Evolutionary conservation across 2,888 invertebrate species (phyloP).

Genomic region (Incurvaria masculella): DNA sequence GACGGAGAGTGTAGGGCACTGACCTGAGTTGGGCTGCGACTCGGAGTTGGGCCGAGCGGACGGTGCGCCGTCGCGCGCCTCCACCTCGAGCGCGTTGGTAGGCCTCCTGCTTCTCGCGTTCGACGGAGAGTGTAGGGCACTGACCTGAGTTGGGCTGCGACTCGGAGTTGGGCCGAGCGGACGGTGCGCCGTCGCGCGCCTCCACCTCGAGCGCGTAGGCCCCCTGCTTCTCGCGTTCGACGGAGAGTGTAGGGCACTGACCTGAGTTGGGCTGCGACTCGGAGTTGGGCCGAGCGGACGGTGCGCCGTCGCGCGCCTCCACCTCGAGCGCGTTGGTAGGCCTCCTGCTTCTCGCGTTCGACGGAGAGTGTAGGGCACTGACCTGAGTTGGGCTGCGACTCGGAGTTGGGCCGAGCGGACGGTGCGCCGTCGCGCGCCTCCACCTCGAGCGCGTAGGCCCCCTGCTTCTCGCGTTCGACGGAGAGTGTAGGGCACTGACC

Average conservation of each 20-base stretch:
- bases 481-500: no score
- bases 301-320: slow-evolving; percentile 93
- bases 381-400: no score
- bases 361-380: no score
- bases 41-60: slow-evolving; percentile 93
- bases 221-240: slow-evolving; percentile 97
- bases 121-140: no score
- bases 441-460: slow-evolving; percentile 28
- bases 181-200: slow-evolving; percentile 95
- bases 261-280: slow-evolving; percentile 95
- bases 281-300: slow-evolving; percentile 93
- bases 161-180: slow-evolving; percentile 90
- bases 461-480: slow-evolving; percentile 18
- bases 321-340: slow-evolving; percentile 97
- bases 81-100: slow-evolving; percentile 97
- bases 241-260: no score
- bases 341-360: slow-evolving; percentile 96
- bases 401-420: slow-evolving; percentile 30
- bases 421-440: slow-evolving; percentile 28
- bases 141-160: slow-evolving; percentile 95
- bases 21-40: slow-evolving; percentile 94
- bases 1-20: no score
- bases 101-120: slow-evolving; percentile 95
- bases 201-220: slow-evolving; percentile 97
- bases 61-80: slow-evolving; percentile 94